These are phyloP conservation scores for Drosophila picticornis DNA, from an alignment of 2,888 invertebrate genomes.

Conservation along the genomic window DNA sequence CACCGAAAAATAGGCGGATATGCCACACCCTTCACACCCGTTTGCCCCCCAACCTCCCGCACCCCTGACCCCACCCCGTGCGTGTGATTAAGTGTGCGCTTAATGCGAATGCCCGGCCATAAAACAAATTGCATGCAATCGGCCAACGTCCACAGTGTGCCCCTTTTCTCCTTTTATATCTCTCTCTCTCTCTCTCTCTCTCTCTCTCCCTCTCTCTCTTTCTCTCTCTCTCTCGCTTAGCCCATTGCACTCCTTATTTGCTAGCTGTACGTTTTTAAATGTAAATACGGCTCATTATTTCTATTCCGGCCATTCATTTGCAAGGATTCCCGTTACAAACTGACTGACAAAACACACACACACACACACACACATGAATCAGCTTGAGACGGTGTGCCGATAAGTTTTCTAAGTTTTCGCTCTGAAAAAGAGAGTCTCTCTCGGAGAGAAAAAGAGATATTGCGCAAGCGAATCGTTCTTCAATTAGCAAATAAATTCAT, in stretches of 20 bases:
- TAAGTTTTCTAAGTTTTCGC: conserved; percentile 15
- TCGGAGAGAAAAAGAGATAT: neutral
- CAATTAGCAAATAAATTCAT: neutral
- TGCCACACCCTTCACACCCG: neutral
- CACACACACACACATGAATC: neutral
- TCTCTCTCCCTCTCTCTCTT: neutral
- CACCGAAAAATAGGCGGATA: conserved; percentile 26
- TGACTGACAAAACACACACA: conserved; percentile 2
- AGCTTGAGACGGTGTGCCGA: conserved; percentile 14
- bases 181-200: neutral
- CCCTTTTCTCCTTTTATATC: neutral
- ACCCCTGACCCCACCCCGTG: conserved; percentile 55
- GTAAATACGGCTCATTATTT: conserved; percentile 79
- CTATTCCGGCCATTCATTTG: conserved; percentile 71
- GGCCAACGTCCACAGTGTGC: conserved; percentile 40
- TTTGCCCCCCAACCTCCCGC: conserved; percentile 41
- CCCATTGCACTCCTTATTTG: conserved; percentile 34
- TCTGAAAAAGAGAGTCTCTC: neutral
- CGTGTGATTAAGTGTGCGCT: conserved; percentile 79
- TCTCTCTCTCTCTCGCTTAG: neutral
- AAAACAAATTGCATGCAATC: conserved; percentile 79
- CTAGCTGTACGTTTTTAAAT: conserved; percentile 66
- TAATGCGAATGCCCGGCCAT: conserved; percentile 75
- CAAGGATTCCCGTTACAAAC: conserved; percentile 49
- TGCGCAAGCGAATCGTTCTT: neutral